These are phyloP conservation scores for Agrypnus murinus DNA, from an alignment of 2,888 invertebrate genomes.

Conservation along the genomic window DNA sequence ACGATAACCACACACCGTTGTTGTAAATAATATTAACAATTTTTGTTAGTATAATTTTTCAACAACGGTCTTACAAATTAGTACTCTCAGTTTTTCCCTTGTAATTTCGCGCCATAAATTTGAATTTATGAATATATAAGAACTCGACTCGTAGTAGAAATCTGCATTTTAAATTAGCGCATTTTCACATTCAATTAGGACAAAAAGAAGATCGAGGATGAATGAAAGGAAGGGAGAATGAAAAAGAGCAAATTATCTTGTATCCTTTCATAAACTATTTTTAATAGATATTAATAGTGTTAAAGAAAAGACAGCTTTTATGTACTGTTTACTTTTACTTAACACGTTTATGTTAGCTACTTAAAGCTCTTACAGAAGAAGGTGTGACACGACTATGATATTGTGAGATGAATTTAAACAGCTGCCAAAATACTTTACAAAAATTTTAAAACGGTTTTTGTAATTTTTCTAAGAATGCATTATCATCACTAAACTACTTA, in stretches of 20 bases:
- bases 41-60: too few species aligned
- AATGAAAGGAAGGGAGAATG: too few species aligned
- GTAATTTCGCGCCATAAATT: too few species aligned
- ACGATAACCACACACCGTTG: conserved; percentile 27
- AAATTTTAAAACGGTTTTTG: conserved; percentile 3
- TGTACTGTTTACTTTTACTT: conserved; percentile 21
- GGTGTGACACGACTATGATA: conserved; percentile 26
- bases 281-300: conserved; percentile 17
- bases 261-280: neutral
- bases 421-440: conserved; percentile 19
- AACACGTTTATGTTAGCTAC: conserved; percentile 10
- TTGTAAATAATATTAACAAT: conserved; percentile 1
- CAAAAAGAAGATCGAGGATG: too few species aligned
- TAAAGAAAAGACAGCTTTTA: conserved; percentile 7
- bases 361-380: conserved; percentile 12
- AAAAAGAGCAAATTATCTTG: too few species aligned
- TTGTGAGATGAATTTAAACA: conserved; percentile 21
- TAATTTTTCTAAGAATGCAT: conserved; percentile 12
- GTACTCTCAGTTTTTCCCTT: too few species aligned
- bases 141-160: too few species aligned
- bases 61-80: too few species aligned
- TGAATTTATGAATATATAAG: too few species aligned
- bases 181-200: too few species aligned
- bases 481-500: conserved; percentile 4
- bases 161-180: too few species aligned